phyloP scores from a whole-genome alignment of 2,888 invertebrate genomes.

The Hydroisotoma schaefferi region DNA sequence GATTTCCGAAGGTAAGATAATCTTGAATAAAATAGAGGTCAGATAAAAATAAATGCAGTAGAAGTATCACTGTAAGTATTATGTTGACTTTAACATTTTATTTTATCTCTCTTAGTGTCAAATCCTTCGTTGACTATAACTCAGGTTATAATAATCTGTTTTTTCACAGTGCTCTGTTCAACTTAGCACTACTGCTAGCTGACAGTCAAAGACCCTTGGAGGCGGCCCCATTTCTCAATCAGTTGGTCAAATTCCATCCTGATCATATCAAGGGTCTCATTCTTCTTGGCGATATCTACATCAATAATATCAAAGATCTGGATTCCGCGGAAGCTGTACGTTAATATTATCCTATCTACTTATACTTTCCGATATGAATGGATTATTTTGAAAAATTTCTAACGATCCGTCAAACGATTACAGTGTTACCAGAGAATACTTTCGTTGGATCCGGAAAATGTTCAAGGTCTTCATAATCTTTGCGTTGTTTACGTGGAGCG shows the following conservation, averaged over 20 bases:
- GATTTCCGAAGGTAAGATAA: constrained; percentile 46
- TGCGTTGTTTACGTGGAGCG: constrained; percentile 94
- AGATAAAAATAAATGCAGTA: not conserved
- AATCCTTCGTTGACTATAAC: too few relatives aligned
- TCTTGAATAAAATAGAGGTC: not conserved
- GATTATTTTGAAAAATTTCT: not conserved
- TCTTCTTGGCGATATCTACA: constrained; percentile 89
- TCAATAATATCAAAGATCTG: constrained; percentile 89
- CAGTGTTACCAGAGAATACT: constrained; percentile 87
- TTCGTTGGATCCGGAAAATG: constrained; percentile 80
- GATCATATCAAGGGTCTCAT: constrained; percentile 93
- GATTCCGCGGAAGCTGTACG: constrained; percentile 89
- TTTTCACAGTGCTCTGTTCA: constrained; percentile 90
- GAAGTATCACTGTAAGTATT: too few relatives aligned
- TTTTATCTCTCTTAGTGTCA: constrained; percentile 1
- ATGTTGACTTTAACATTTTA: too few relatives aligned
- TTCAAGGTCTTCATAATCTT: constrained; percentile 91
- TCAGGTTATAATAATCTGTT: too few relatives aligned
- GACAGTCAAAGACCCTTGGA: constrained; percentile 84
- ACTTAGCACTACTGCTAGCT: constrained; percentile 82
- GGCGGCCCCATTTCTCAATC: constrained; percentile 87
- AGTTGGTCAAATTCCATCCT: constrained; percentile 83
- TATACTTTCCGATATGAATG: not conserved
- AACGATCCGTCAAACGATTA: constrained; percentile 48
- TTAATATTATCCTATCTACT: not conserved